phyloP scores from a whole-genome alignment of 2,113 vertebrate species.

The Vombatus ursinus region DNA sequence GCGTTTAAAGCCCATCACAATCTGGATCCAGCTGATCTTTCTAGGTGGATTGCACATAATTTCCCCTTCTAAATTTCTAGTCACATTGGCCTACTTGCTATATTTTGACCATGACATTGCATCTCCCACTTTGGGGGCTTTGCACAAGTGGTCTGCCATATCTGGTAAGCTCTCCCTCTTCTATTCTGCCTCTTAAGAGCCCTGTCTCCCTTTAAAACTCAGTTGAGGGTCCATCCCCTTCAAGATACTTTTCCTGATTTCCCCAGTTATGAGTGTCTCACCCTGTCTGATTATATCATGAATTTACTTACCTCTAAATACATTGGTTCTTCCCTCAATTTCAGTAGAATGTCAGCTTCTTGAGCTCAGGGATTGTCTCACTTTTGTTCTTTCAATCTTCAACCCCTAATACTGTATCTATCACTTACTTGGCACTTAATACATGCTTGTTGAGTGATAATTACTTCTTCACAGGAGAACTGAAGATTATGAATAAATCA shows the following conservation, averaged over 20 bases:
- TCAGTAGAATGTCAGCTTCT: not conserved
- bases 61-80: not conserved
- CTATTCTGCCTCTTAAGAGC: not conserved
- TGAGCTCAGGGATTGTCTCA: not conserved
- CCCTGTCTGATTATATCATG: not conserved
- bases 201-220: not conserved
- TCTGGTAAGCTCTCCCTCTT: not conserved
- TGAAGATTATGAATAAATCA: not conserved
- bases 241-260: not conserved
- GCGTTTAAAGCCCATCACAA: not conserved
- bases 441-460: not conserved
- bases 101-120: not conserved
- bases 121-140: not conserved
- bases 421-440: not conserved
- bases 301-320: not conserved
- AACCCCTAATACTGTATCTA: not conserved
- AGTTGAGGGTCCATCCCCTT: not conserved
- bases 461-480: not conserved
- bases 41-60: not conserved
- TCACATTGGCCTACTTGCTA: not conserved
- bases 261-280: not conserved
- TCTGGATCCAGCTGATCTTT: not conserved
- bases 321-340: not conserved
- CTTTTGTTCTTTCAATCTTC: not conserved
- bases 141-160: not conserved